These are phyloP conservation scores for Oryzias celebensis DNA, from an alignment of 2,113 vertebrate genomes.

Conservation along the genomic window DNA sequence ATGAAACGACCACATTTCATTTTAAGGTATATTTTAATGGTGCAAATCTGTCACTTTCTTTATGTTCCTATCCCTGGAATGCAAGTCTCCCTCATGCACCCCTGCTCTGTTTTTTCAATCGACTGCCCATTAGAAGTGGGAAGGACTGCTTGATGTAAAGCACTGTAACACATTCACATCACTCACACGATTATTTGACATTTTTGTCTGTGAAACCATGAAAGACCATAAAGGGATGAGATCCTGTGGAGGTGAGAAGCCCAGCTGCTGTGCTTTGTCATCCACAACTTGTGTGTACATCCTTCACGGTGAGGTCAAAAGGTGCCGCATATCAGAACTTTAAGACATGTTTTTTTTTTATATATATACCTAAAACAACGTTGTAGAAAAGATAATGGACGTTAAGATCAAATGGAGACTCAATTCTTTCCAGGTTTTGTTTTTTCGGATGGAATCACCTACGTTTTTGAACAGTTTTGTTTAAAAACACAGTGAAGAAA, in stretches of 20 bases:
- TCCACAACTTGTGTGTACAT: slow-evolving; percentile 12
- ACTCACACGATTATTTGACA: slow-evolving; percentile 13
- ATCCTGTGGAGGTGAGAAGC: slow-evolving; percentile 7
- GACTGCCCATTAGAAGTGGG: background rate
- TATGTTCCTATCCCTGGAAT: slow-evolving; percentile 20
- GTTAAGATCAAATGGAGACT: too few species aligned
- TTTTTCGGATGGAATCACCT: too few species aligned
- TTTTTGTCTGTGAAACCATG: slow-evolving; percentile 9
- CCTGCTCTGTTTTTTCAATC: slow-evolving; percentile 6
- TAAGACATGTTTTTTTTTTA: slow-evolving; percentile 17
- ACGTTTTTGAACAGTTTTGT: too few species aligned
- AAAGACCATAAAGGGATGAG: slow-evolving; percentile 16
- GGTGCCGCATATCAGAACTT: slow-evolving; percentile 8
- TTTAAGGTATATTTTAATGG: slow-evolving; percentile 17
- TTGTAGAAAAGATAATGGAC: too few species aligned
- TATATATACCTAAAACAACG: too few species aligned
- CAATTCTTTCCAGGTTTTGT: too few species aligned
- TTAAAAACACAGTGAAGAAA: background rate
- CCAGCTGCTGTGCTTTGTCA: slow-evolving; percentile 51
- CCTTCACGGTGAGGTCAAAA: slow-evolving; percentile 31
- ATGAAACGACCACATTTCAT: slow-evolving; percentile 11
- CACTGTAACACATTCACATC: slow-evolving; percentile 3
- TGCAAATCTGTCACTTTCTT: slow-evolving; percentile 14
- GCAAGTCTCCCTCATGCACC: background rate
- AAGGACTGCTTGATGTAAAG: background rate